phyloP scores from a whole-genome alignment of 2,113 vertebrate genomes.

The Athene noctua region DNA sequence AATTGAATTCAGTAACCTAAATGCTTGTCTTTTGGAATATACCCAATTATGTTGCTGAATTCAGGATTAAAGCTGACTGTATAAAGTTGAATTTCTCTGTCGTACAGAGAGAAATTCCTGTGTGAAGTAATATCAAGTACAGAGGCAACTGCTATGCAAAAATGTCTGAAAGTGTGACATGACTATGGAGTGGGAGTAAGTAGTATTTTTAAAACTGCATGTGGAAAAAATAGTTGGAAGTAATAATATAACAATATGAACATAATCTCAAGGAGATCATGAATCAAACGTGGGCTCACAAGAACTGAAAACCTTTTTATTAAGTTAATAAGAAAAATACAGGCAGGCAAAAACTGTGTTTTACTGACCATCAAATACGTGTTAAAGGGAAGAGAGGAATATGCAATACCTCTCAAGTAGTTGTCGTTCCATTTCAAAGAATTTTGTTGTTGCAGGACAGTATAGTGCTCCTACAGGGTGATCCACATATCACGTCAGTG shows the following conservation, averaged over 20 bases:
- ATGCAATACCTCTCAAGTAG: not conserved
- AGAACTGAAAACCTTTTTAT: not conserved
- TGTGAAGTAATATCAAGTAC: not conserved
- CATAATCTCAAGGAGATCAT: not conserved
- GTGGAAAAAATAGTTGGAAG: not conserved
- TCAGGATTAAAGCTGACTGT: not conserved
- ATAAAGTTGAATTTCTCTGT: not conserved
- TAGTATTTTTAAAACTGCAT: not conserved
- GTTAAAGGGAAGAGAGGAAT: not conserved
- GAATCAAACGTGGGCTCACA: not conserved
- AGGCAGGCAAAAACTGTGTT: not conserved
- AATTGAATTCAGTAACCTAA: not conserved
- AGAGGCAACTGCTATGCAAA: not conserved
- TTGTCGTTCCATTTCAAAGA: not conserved
- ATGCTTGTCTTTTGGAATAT: not conserved
- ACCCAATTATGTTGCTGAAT: not conserved
- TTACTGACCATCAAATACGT: not conserved
- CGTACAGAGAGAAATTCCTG: not conserved
- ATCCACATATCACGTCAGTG: not conserved
- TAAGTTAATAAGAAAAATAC: not conserved
- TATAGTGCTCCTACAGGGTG: not conserved
- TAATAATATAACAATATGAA: not conserved
- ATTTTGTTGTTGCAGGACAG: not conserved
- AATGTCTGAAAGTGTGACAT: not conserved
- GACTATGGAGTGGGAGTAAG: not conserved